These are phyloP conservation scores for Heterodera filipjevi DNA, from an alignment of 2,888 invertebrate species.

Conservation along the genomic window DNA sequence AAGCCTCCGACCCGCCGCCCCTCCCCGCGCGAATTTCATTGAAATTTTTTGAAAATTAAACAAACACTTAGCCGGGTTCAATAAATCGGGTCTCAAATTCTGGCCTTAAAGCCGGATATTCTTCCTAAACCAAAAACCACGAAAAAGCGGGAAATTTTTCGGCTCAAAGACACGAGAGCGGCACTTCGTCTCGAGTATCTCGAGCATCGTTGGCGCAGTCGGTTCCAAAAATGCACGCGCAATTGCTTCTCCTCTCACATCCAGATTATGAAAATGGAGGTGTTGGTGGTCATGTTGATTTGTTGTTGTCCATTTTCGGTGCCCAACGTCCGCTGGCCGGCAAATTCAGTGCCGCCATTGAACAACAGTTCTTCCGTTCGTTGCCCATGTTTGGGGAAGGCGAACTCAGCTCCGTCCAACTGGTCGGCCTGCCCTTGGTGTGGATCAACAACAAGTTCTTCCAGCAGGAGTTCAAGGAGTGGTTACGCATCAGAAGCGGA, in stretches of 20 bases:
- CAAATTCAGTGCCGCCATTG: background rate
- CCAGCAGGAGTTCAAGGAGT: constrained; percentile 8
- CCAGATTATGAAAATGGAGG: background rate
- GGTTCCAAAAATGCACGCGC: background rate
- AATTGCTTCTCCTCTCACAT: background rate
- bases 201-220: no score
- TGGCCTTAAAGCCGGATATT: no score
- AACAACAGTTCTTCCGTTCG: background rate
- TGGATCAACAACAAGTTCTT: constrained; percentile 4
- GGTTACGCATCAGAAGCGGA: background rate
- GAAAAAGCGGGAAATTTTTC: no score
- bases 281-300: background rate
- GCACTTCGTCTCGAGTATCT: no score
- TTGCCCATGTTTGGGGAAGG: background rate
- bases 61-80: no score
- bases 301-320: constrained; percentile 8
- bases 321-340: background rate
- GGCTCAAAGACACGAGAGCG: no score
- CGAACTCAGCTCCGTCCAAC: background rate
- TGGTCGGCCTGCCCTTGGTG: background rate
- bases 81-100: no score
- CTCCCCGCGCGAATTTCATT: no score
- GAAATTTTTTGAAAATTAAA: no score
- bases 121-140: no score
- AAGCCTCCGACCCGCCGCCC: no score